Conservation (phyloP, 53 echinoderm and acorn worm species). For the Echinometra lucunter region DNA sequence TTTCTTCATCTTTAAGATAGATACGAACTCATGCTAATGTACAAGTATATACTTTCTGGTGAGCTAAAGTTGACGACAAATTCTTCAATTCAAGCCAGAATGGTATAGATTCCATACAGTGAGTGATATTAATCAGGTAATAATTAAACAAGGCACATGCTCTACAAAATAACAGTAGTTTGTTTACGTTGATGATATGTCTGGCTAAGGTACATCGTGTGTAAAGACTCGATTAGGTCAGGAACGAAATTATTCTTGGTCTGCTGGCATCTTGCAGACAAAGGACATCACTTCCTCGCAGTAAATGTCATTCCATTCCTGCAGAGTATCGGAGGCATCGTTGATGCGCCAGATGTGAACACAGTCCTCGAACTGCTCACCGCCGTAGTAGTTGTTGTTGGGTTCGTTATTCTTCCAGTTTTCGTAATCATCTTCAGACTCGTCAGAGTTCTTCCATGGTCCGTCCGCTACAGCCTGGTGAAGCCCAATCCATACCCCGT, state of each 20-base stretch:
- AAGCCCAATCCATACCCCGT: conserved; percentile 37
- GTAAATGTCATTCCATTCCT: not conserved
- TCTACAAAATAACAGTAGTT: no score
- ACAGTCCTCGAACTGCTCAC: not conserved
- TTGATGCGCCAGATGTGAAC: not conserved
- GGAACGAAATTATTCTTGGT: not conserved
- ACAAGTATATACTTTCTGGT: no score
- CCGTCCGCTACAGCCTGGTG: not conserved
- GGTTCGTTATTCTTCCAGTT: not conserved
- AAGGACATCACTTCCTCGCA: not conserved
- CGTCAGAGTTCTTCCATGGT: conserved; percentile 10
- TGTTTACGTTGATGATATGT: no score
- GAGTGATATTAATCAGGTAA: no score
- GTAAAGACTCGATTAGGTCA: no score
- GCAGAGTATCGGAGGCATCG: not conserved
- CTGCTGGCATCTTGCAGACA: conserved; percentile 48
- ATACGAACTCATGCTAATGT: no score
- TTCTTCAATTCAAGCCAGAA: no score
- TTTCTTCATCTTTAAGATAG: no score
- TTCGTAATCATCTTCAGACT: not conserved
- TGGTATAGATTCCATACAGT: no score
- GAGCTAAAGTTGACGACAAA: no score
- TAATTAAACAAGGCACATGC: no score
- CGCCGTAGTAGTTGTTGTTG: not conserved
- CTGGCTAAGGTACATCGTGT: no score